These are phyloP conservation scores for Theonella swinhoei DNA, from an alignment of 37 sponge, comb jelly and placozoan genomes.

Conservation along the genomic window DNA sequence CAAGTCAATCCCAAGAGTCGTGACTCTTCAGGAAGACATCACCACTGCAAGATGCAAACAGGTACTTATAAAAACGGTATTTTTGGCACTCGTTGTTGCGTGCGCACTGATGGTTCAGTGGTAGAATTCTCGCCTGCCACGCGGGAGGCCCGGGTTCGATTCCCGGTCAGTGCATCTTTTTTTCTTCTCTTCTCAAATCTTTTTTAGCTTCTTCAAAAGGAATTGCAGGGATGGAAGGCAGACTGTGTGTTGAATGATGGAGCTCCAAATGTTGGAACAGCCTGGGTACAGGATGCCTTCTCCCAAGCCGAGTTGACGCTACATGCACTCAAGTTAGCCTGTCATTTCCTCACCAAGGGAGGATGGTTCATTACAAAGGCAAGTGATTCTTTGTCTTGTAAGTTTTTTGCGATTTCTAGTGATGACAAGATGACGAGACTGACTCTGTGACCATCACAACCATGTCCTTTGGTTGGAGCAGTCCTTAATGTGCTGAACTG, in stretches of 20 bases:
- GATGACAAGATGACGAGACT: background rate
- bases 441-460: background rate
- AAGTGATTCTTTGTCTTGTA: background rate
- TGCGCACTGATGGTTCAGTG: conserved; percentile 74
- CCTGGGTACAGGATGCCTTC: conserved; percentile 98
- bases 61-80: conserved; percentile 17
- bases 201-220: conserved; percentile 72
- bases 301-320: conserved; percentile 87
- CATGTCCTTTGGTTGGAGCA: conserved; percentile 9
- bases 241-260: conserved; percentile 98
- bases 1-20: conserved; percentile 89
- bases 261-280: conserved; percentile 96
- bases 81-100: background rate
- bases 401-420: background rate
- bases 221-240: conserved; percentile 91
- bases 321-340: conserved; percentile 89
- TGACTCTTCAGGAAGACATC: conserved; percentile 91
- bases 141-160: conserved; percentile 78
- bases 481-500: background rate
- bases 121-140: conserved; percentile 80
- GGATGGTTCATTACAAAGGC: conserved; percentile 98
- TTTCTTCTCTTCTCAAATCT: conserved; percentile 22
- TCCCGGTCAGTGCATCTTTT: conserved; percentile 66
- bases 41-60: conserved; percentile 77
- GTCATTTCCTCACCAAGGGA: conserved; percentile 79